Base-by-base conservation (phyloP, 2,113 vertebrate genomes). In the Dicerorhinus sumatrensis region DNA sequence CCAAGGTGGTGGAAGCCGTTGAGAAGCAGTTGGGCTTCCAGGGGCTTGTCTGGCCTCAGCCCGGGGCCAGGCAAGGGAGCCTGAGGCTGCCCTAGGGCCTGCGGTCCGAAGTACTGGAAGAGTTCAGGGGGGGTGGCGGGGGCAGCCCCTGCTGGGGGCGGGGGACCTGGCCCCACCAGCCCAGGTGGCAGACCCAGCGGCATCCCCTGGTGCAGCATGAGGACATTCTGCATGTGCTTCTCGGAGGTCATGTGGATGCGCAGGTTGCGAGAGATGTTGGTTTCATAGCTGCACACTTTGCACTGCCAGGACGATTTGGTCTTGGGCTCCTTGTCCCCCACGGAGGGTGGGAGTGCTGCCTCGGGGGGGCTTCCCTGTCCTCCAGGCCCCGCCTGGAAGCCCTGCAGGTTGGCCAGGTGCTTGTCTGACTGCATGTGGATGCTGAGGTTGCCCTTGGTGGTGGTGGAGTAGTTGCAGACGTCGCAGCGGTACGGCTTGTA, bases 381-480 rank as follows among this genome's bases (percentile, higher is more conserved):
- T 0, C 96, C 97, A 0, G 98, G 94, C 8, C 97, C 97, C 0
- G 92, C 97, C 89, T 98, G 98, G 89, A 98, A 98, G 81, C 98
- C 98, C 73, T 98, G 98, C 33, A 99, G 94, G 96, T 99, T 99
- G 96, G 98, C 98, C 84, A 99, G 87, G 95, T 99, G 98, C 84
- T 98, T 99, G 87, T 99, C 98, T 0, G 98, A 99, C 97, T 99
- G 98, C 98, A 98, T 99, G 94, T 99, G 98, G 97, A 99, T 99
- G 95, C 98, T 99, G 73, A 99, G 98, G 96, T 99, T 99, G 58
- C 98, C 98, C 93, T 99, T 99, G 94, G 98, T 99, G 95, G 98
- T 99, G 33, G 98, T 99, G 25, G 98, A 98, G 89, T 99, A 99
- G 80, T 99, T 98, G 97, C 98, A 99, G 82, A 98, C 98, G 1